Evolutionary conservation across 2,797 vertebrate genomes (phyloP), one percentile per base, ranked within the genome.

Genomic region (Spatula versicolor): DNA sequence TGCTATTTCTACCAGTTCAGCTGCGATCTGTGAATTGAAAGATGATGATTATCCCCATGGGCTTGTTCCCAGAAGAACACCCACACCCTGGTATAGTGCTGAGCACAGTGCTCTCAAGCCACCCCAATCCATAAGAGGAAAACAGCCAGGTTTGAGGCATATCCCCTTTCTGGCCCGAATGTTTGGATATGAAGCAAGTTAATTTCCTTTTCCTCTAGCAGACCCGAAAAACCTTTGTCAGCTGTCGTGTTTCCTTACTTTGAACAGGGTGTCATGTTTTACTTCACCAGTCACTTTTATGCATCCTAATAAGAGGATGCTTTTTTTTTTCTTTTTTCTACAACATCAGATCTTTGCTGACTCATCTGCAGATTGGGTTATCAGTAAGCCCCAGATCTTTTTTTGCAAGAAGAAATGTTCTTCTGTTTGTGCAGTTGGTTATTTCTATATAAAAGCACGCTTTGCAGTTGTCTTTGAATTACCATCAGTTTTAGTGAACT

Each of bases 1-100:
- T 85, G 2, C 89, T 91, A 23, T 83, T 91, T 92, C 91, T 88
- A 90, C 45, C 31, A 10, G 11, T 58, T 83, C 33, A 66, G 54
- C 83, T 89, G 79, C 56, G 37, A 83, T 64, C 62, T 83, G 73
- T 54, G 54, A 85, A 74, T 68, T 41, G 50, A 80, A 87, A 9
- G 39, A 26, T 59, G 73, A n/a, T 64, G 58, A 50, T 80, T 22
- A 5, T 87, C 54, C 75, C 48, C 35, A 18, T 7, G 87, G 68
- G 35, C 41, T 91, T 4, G 15, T 91, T 91, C 56, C 83, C 54
- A 6, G 48, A 67, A 20, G 15, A 75, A 20, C 58, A 72, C 56
- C 89, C 68, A 28, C 4, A 0, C 37, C 48, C 31, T 43, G 76
- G n/a, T 25, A 43, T 59, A 18, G 74, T 0, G 1, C 33, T 6